Evolutionary conservation across 2,797 vertebrate genomes (phyloP), one percentile per base, ranked within the genome.

Genomic region (Aldrovandia affinis): DNA sequence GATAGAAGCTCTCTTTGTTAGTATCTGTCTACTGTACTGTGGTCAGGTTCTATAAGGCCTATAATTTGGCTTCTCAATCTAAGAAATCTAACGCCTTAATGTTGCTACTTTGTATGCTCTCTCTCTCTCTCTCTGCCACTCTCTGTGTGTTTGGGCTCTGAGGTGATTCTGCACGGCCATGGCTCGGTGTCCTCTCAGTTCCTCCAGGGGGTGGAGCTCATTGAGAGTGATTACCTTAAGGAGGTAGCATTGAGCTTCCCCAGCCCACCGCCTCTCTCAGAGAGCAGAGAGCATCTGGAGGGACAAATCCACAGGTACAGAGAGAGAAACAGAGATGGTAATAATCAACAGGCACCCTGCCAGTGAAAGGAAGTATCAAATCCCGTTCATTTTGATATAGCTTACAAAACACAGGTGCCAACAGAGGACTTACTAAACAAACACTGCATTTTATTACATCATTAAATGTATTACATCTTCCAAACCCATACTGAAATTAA

Each of bases 101-200:
- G n/a, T 61, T 14, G 20, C 14, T 61, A 20, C 57, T 61, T 61
- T 61, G 14, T 8, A 20, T 25, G 4, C 20, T 25, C 1, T 65
- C 28, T 10, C n/a, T 9, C 18, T n/a, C 20, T 77, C 25, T 77
- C 20, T 47, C 25, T 47, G 12, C 18, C 2, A 57, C 9, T 77
- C 22, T 77, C 7, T 44, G 8, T 81, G 8, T 63, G 3, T 84
- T 63, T 81, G 2, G 54, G 15, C 84, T 80, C 1, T 63, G 83
- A 96, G 95, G 93, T 96, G 65, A 93, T 85, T 6, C 80, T 96
- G n/a, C 91, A 95, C 20, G 93, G 94, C 30, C 86, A 86, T 77
- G 91, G 89, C 1, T 78, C 87, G 30, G 70, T 87, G 42, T 1
- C 80, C 0, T 91, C 93, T 5, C 78, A 9, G 54, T 82, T 86